These are phyloP conservation scores for Sthenelais limicola DNA, from an alignment of 2,888 invertebrate genomes.

Conservation along the genomic window DNA sequence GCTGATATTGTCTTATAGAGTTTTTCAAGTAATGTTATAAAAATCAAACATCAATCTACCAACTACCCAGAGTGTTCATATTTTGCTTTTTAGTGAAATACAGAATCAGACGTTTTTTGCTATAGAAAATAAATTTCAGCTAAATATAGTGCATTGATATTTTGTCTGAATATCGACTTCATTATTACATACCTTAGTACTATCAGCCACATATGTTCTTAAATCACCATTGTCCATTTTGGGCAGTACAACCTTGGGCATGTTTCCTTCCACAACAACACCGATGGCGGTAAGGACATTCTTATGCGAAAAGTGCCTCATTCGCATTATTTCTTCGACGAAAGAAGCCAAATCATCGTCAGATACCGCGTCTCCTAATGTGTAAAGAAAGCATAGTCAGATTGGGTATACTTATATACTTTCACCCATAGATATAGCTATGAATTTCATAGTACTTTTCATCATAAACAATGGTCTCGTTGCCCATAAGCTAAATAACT, in stretches of 20 bases:
- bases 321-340: conserved; percentile 74
- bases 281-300: conserved; percentile 74
- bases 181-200: conserved; percentile 69
- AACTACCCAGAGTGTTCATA: neutral
- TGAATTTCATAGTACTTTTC: too few relatives aligned
- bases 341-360: conserved; percentile 65
- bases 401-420: too few relatives aligned
- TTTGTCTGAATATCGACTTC: neutral
- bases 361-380: conserved; percentile 62
- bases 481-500: too few relatives aligned
- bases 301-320: conserved; percentile 75
- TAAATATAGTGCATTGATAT: neutral
- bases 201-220: conserved; percentile 70
- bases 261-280: conserved; percentile 71
- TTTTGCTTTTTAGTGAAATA: neutral
- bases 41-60: neutral
- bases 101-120: too few relatives aligned
- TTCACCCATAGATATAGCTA: too few relatives aligned
- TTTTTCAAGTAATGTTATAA: neutral
- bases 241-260: conserved; percentile 75
- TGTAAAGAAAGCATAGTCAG: neutral
- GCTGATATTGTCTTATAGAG: neutral
- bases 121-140: neutral
- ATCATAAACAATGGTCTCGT: too few relatives aligned
- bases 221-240: conserved; percentile 75